phyloP scores from a whole-genome alignment of 2,797 vertebrate species.

The Malurus leucopterus region DNA sequence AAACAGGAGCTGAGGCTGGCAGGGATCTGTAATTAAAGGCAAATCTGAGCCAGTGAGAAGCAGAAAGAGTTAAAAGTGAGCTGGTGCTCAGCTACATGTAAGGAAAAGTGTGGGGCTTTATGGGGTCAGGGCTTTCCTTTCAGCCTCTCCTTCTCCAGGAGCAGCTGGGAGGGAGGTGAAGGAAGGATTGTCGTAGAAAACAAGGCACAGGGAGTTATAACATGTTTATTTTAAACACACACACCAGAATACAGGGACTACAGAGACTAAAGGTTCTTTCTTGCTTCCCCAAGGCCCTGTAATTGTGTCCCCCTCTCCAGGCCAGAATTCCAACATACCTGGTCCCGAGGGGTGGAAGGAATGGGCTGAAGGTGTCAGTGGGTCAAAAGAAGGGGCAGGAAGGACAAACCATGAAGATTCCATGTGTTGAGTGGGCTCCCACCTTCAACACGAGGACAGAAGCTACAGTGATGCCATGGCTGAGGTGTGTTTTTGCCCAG shows the following conservation, averaged over 20 bases:
- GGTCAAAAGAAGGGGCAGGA: background rate
- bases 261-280: background rate
- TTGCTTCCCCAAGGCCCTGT: background rate
- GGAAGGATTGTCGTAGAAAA: background rate
- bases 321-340: background rate
- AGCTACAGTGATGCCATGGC: background rate
- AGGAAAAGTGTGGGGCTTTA: background rate
- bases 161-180: background rate
- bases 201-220: background rate
- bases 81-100: background rate
- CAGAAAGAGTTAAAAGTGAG: background rate
- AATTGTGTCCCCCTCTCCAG: background rate
- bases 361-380: background rate
- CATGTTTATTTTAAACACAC: background rate
- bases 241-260: background rate
- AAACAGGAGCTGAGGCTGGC: background rate
- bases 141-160: background rate
- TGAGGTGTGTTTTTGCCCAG: background rate
- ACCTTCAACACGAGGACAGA: background rate
- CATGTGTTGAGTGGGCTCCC: fast-evolving
- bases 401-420: background rate
- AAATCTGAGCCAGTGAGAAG: background rate
- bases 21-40: background rate
- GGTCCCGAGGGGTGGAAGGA: background rate
- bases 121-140: background rate